Percentiles rank a stretch among this genome's conserved stretches.
Conservation (phyloP, 2,113 vertebrate genomes). For the Platanista minor region DNA sequence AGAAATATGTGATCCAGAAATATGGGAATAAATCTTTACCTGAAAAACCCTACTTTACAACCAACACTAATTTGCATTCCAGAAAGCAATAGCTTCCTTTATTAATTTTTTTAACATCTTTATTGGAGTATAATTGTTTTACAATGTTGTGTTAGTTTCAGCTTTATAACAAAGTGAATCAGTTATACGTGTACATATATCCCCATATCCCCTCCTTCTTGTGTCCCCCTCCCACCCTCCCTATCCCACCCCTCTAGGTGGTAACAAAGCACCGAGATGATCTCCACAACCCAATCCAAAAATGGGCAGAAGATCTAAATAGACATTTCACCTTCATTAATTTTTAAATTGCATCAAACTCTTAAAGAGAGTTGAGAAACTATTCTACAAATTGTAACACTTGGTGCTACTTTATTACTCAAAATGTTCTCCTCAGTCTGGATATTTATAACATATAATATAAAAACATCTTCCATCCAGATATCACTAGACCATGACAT, state of each 20-base stretch:
- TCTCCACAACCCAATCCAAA: too few relatives aligned
- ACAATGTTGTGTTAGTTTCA: too few relatives aligned
- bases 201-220: too few relatives aligned
- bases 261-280: too few relatives aligned
- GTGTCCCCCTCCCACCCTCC: too few relatives aligned
- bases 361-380: background rate
- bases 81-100: background rate
- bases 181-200: too few relatives aligned
- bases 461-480: background rate
- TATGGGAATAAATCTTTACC: background rate
- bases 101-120: background rate
- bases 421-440: background rate
- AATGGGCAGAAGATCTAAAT: too few relatives aligned
- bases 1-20: background rate
- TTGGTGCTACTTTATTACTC: background rate
- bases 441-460: background rate
- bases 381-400: background rate
- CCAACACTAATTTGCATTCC: background rate
- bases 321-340: too few relatives aligned
- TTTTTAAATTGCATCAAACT: background rate
- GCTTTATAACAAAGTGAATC: too few relatives aligned
- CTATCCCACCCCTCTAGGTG: too few relatives aligned
- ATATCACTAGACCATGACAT: background rate
- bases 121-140: too few relatives aligned
- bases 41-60: background rate